phyloP scores from a whole-genome alignment of 2,113 vertebrate species.

The Anthoscopus minutus region DNA sequence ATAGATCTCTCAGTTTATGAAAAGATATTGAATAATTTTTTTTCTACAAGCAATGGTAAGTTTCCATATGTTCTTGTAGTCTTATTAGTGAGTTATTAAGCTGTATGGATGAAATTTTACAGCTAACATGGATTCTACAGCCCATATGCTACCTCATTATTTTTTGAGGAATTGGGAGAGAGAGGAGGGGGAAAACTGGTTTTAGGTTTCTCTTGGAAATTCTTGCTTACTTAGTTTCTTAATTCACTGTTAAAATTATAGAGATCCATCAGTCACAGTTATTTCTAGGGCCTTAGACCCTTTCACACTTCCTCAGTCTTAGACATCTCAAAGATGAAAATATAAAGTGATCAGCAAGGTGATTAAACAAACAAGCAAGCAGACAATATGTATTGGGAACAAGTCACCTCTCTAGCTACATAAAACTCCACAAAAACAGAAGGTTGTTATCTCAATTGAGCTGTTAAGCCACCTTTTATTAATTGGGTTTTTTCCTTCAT shows the following conservation, averaged over 20 bases:
- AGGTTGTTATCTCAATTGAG: neutral
- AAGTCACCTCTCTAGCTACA: neutral
- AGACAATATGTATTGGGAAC: neutral
- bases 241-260: neutral
- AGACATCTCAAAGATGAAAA: neutral
- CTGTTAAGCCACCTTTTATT: neutral
- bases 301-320: neutral
- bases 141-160: neutral
- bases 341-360: neutral
- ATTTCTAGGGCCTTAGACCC: neutral
- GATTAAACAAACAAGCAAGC: neutral
- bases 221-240: neutral
- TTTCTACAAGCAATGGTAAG: neutral
- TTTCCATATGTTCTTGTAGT: neutral
- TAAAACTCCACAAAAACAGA: neutral
- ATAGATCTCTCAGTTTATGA: neutral
- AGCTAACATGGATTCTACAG: neutral
- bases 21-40: neutral
- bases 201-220: neutral
- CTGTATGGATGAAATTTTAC: neutral
- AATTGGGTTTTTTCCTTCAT: neutral
- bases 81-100: neutral
- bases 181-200: neutral
- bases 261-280: neutral
- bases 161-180: neutral